Percentiles rank a stretch among this genome's conserved stretches.
These are phyloP conservation scores for Crambe crambe DNA, from an alignment of 37 sponge, comb jelly and placozoan genomes.

Conservation along the genomic window DNA sequence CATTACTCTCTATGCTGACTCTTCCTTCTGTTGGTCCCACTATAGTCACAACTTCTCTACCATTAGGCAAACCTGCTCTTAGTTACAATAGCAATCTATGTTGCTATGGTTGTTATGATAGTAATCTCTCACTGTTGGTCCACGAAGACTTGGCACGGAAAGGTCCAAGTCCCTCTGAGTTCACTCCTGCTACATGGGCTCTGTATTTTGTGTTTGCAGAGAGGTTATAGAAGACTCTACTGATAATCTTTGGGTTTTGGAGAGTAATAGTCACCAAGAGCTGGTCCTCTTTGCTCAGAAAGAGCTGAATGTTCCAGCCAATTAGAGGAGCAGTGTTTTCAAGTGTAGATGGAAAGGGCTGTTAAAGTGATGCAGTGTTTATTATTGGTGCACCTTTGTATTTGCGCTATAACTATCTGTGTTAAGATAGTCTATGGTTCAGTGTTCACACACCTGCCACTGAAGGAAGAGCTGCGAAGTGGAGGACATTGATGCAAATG, in stretches of 20 bases:
- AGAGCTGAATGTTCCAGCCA: background rate
- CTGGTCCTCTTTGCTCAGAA: background rate
- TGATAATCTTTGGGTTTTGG: background rate
- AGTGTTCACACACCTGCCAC: background rate
- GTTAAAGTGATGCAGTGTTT: background rate
- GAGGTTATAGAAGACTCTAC: background rate
- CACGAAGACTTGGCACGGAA: too few relatives aligned
- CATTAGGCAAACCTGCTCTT: background rate
- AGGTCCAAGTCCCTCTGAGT: background rate
- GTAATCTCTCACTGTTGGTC: too few relatives aligned
- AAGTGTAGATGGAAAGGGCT: background rate
- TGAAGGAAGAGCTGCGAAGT: background rate
- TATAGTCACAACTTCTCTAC: background rate
- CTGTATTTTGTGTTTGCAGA: background rate
- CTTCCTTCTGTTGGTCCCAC: background rate
- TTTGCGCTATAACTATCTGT: too few relatives aligned
- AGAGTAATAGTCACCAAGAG: background rate
- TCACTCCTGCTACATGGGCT: background rate
- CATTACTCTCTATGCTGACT: background rate
- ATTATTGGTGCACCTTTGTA: too few relatives aligned
- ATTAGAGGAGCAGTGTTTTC: background rate
- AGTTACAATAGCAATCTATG: too few relatives aligned
- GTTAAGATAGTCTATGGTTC: background rate
- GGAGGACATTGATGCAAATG: background rate
- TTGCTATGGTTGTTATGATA: too few relatives aligned